Conservation (phyloP, 1,140 invertebrate species). For the Steinernema feltiae region DNA sequence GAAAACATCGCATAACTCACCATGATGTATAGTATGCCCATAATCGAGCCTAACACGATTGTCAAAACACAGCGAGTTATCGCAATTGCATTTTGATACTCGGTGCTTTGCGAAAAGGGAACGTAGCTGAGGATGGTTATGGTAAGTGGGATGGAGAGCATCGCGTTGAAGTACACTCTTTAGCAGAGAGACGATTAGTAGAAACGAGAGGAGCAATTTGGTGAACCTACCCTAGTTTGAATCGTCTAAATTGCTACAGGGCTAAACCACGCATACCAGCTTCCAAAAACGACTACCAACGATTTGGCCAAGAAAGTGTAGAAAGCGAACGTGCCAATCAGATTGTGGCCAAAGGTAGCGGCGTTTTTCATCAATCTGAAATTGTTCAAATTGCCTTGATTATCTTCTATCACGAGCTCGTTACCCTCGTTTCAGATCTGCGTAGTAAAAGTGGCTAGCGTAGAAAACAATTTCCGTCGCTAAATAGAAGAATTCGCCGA, state of each 20-base stretch:
- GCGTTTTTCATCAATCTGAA: not conserved
- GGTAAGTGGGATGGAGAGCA: not conserved
- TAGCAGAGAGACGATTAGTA: no score
- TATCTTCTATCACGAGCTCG: not conserved
- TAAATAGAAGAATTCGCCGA: not conserved
- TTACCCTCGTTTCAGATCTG: not conserved
- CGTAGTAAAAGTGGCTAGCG: not conserved
- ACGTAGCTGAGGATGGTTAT: conserved; percentile 19
- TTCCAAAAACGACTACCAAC: not conserved
- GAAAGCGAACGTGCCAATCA: not conserved
- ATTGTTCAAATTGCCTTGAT: no score
- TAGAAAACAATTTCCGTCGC: not conserved
- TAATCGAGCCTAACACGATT: not conserved
- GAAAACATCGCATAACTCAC: not conserved
- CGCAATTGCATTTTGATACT: conserved; percentile 4
- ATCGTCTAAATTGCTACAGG: not conserved
- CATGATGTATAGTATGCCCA: not conserved
- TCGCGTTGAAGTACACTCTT: not conserved
- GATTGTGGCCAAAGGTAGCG: not conserved
- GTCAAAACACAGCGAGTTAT: not conserved
- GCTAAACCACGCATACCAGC: not conserved
- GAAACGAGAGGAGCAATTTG: not conserved
- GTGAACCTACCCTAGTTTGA: not conserved
- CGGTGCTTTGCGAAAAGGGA: conserved; percentile 16
- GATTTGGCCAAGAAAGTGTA: not conserved